Evolutionary conservation across 2,888 invertebrate species (phyloP).

Genomic region (Euplagia quadripunctaria): DNA sequence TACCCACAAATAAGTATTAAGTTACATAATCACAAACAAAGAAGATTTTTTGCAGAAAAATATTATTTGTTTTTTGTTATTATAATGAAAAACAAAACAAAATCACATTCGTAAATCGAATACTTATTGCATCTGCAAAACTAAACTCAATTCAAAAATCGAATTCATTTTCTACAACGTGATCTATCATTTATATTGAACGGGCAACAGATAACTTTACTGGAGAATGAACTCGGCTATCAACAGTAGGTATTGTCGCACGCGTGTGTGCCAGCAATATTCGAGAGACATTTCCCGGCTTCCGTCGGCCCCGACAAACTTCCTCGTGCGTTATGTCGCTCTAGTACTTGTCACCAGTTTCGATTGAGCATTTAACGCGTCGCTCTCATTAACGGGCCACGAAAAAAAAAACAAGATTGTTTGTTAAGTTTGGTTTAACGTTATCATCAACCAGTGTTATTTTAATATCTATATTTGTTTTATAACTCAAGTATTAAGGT

Average conservation of each 20-base stretch:
- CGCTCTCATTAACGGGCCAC: constrained; percentile 42
- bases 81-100: not conserved
- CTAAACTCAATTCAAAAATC: constrained; percentile 19
- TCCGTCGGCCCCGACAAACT: constrained; percentile 63
- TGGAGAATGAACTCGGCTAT: constrained; percentile 41
- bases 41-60: no score
- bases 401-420: constrained; percentile 25
- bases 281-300: constrained; percentile 64
- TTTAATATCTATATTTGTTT: constrained; percentile 13
- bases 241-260: constrained; percentile 38
- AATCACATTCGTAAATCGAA: not conserved
- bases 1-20: constrained; percentile 1
- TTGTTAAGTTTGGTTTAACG: constrained; percentile 37
- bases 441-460: constrained; percentile 10
- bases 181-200: constrained; percentile 23
- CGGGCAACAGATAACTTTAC: constrained; percentile 48
- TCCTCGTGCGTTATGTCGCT: constrained; percentile 68
- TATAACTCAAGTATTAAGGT: not conserved
- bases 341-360: constrained; percentile 84
- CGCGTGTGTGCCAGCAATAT: constrained; percentile 41
- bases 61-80: no score
- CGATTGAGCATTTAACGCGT: constrained; percentile 75
- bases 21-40: not conserved
- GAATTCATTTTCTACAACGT: constrained; percentile 18
- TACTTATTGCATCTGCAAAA: not conserved